A percentile compares a stretch with the other conserved stretches of the same genome.
These are phyloP conservation scores for Corythaeola cristata DNA, from an alignment of 2,113 vertebrate species.

Conservation along the genomic window DNA sequence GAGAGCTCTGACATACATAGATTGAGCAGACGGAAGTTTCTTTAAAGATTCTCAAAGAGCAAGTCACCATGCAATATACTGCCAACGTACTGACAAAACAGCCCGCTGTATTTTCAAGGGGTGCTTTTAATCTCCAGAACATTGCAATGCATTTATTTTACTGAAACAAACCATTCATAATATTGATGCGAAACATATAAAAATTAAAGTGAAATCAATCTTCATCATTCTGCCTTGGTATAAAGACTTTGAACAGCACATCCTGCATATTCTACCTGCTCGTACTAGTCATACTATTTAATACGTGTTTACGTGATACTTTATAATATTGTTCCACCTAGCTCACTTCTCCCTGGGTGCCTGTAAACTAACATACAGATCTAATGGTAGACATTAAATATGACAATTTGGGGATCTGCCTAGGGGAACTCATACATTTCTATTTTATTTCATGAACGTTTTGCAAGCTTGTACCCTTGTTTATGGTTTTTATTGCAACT, in stretches of 20 bases:
- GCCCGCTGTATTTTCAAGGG: neutral
- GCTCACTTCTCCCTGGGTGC: neutral
- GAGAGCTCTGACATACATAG: neutral
- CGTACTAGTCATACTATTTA: neutral
- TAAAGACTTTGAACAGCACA: neutral
- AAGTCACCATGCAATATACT: neutral
- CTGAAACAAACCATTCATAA: neutral
- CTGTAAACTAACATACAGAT: neutral
- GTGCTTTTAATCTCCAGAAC: neutral
- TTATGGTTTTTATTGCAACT: conserved; percentile 4
- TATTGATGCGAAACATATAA: neutral
- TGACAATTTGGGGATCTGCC: neutral
- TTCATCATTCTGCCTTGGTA: neutral
- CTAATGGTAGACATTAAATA: neutral
- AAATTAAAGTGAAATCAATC: neutral
- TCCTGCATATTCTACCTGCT: neutral
- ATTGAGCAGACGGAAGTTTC: neutral
- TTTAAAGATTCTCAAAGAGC: neutral
- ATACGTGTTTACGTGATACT: neutral
- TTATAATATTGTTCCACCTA: neutral
- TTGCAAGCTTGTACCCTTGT: neutral
- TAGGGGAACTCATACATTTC: conserved; percentile 1
- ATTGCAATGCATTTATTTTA: neutral
- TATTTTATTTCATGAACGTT: conserved; percentile 28
- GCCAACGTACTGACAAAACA: neutral